Conservation (phyloP, 2,888 invertebrate species). For the Halocaridina rubra region DNA sequence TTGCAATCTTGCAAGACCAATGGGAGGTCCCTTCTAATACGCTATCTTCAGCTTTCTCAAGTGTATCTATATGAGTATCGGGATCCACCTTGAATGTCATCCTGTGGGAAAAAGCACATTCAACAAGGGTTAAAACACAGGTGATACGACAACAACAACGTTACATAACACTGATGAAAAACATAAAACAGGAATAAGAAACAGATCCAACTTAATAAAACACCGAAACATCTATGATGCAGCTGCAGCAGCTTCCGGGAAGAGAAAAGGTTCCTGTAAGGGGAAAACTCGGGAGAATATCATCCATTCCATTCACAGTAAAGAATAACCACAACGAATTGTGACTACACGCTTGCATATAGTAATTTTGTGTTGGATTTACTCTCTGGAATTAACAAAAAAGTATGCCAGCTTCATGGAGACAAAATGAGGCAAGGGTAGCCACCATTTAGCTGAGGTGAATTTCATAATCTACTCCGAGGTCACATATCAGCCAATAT, state of each 20-base stretch:
- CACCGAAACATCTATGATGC: background rate
- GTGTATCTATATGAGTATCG: slow-evolving; percentile 96
- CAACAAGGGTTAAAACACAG: slow-evolving; percentile 68
- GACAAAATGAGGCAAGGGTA: background rate
- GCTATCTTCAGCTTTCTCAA: slow-evolving; percentile 96
- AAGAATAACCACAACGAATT: background rate
- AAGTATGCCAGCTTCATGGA: slow-evolving; percentile 10
- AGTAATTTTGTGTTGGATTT: background rate
- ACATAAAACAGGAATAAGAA: slow-evolving; percentile 46
- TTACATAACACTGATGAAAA: slow-evolving; percentile 50
- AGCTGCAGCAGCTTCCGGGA: too few relatives aligned
- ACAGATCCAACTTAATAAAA: slow-evolving; percentile 30
- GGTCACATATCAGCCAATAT: too few relatives aligned
- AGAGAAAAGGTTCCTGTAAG: background rate
- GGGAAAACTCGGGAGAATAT: background rate
- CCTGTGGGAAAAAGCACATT: slow-evolving; percentile 73
- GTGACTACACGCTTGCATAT: background rate
- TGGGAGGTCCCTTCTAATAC: slow-evolving; percentile 99
- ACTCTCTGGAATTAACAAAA: background rate
- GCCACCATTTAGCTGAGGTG: too few relatives aligned
- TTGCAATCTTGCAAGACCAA: slow-evolving; percentile 99
- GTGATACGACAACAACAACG: slow-evolving; percentile 63
- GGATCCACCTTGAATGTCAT: slow-evolving; percentile 97
- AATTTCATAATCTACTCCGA: too few relatives aligned
- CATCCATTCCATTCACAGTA: too few relatives aligned